phyloP scores from a whole-genome alignment of 2,797 vertebrate species.

The Sebastes elongatus region DNA sequence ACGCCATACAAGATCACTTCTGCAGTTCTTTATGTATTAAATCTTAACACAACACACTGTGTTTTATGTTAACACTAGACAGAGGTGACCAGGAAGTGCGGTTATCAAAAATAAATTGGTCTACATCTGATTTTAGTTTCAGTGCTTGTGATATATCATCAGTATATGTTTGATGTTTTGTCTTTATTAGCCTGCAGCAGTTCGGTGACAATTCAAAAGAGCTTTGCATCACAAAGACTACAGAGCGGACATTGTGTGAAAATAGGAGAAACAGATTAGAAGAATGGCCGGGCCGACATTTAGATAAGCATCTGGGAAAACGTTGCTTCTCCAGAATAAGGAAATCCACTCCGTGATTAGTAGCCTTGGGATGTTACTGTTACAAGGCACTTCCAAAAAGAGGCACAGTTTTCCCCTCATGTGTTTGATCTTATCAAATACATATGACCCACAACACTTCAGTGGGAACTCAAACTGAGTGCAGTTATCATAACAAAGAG shows the following conservation, averaged over 20 bases:
- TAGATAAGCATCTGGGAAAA: conserved; percentile 56
- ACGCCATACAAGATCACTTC: neutral
- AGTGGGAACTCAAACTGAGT: conserved; percentile 56
- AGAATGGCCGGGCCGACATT: conserved; percentile 1
- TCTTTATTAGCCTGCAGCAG: conserved; percentile 2
- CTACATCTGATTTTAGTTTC: neutral
- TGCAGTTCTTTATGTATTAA: neutral
- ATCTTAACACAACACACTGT: neutral
- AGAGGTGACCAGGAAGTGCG: neutral
- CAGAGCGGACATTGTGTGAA: conserved; percentile 4
- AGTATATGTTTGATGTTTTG: conserved; percentile 11
- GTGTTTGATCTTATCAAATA: conserved; percentile 74
- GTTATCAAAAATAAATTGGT: neutral
- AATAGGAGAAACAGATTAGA: conserved; percentile 32
- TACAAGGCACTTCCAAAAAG: conserved; percentile 53
- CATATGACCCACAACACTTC: conserved; percentile 52
- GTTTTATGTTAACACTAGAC: neutral
- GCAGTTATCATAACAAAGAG: conserved; percentile 74
- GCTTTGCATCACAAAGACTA: conserved; percentile 34
- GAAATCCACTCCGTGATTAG: conserved; percentile 55
- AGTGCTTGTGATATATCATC: neutral
- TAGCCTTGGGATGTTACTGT: conserved; percentile 44
- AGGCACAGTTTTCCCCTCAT: conserved; percentile 37
- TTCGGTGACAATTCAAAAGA: neutral
- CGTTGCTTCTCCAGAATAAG: conserved; percentile 25